Base-by-base conservation (phyloP, 1,140 invertebrate species). In the Stenopsyche tienmushanensis region DNA sequence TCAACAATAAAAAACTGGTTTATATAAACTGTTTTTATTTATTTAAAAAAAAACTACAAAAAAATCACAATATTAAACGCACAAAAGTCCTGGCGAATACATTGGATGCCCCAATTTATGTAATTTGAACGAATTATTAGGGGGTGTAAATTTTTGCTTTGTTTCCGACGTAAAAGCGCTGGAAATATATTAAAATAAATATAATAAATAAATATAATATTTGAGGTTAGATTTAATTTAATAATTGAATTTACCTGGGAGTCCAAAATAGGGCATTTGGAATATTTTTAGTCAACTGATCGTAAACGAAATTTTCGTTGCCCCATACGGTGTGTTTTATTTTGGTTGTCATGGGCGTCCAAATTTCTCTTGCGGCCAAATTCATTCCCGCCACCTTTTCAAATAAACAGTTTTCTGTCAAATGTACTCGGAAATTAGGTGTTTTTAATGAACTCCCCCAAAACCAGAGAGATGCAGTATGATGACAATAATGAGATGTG, bases 241-340 rank as follows among this genome's bases (percentile, higher is more conserved):
- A 3, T 58, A 41, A 34, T 34, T 13, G 20, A 15, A 45, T 13
- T 3, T 52, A 57, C 62, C 50, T 18, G 7, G 52, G 50, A n/a
- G 41, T 41, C 39, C 53, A 41, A 25, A 1, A 18, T 13, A 26
- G 8, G 1, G 23, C 17, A 7, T 21, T 64, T 7, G 62, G 41
- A 13, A 44, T 18, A 3, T 7, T 44, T 29, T 55, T 55, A 47
- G 54, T 29, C 9, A 25, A 9, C 44, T 55, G 34, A 15, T 55
- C 10, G 17, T 20, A 13, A 15, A 44, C 23, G 44, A 55, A 64
- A 20, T 23, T 44, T 29, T 64, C 50, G 26, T 54, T 44, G 17
- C 62, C 62, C 62, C 62, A 64, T n/a, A 39, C 50, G 17, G 62
- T 26, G 50, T 55, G 62, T 29, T 44, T 55, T n/a, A 57, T 42